phyloP scores from a whole-genome alignment of 2,113 vertebrate species.

The Sinocyclocheilus maitianheensis region DNA sequence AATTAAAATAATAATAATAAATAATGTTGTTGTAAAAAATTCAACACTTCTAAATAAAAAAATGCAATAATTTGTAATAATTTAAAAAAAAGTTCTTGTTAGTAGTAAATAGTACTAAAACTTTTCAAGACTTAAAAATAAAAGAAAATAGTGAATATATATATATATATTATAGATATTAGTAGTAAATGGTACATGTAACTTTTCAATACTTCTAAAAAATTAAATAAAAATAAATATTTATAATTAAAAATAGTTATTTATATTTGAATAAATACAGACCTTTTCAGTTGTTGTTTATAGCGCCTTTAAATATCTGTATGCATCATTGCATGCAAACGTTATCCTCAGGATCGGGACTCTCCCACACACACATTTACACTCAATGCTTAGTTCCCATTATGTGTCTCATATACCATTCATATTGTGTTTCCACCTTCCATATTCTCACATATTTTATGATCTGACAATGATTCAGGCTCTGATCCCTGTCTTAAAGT shows the following conservation, averaged over 20 bases:
- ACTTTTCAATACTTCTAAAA: not conserved
- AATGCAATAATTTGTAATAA: too few relatives aligned
- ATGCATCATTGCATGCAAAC: not conserved
- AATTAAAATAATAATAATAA: too few relatives aligned
- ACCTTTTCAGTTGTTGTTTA: not conserved
- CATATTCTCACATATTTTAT: not conserved
- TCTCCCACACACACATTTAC: not conserved
- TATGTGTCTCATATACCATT: not conserved
- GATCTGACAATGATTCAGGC: not conserved
- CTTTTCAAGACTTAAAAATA: too few relatives aligned
- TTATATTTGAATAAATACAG: too few relatives aligned
- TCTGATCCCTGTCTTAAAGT: not conserved
- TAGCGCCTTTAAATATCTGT: not conserved
- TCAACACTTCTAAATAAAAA: too few relatives aligned
- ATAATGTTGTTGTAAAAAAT: too few relatives aligned
- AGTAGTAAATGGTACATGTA: too few relatives aligned
- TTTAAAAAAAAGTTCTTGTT: too few relatives aligned
- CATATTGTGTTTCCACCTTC: not conserved
- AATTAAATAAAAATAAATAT: not conserved
- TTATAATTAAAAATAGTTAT: not conserved
- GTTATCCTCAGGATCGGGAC: conserved; percentile 60
- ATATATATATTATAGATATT: too few relatives aligned
- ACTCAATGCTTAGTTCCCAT: conserved; percentile 37
- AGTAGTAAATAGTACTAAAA: too few relatives aligned
- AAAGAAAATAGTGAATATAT: too few relatives aligned